phyloP scores from a whole-genome alignment of 2,797 vertebrate species.

The Oryzias dopingdopingensis region DNA sequence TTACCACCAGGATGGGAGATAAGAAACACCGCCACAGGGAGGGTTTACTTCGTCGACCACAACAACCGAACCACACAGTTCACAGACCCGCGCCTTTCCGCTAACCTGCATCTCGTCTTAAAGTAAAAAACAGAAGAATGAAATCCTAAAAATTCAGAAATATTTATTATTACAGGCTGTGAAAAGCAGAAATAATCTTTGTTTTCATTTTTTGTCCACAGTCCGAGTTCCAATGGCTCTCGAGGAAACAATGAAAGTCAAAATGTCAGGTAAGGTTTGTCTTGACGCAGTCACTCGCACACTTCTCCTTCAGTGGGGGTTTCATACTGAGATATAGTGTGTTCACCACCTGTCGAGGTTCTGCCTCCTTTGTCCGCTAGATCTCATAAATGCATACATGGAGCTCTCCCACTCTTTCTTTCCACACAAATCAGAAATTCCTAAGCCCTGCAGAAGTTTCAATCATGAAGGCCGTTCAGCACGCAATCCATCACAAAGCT shows the following conservation, averaged over 20 bases:
- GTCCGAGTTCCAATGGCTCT: constrained; percentile 78
- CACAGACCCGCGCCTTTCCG: constrained; percentile 94
- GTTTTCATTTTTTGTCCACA: constrained; percentile 38
- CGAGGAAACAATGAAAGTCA: constrained; percentile 71
- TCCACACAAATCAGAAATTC: constrained; percentile 48
- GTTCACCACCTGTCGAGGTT: constrained; percentile 61
- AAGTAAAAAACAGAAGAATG: constrained; percentile 81
- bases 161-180: too few relatives aligned
- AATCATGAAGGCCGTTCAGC: constrained; percentile 61
- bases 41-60: constrained; percentile 98
- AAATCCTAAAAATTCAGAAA: too few relatives aligned
- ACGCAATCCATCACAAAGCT: constrained; percentile 64
- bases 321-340: constrained; percentile 47
- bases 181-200: constrained; percentile 22
- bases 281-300: constrained; percentile 31
- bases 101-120: constrained; percentile 95
- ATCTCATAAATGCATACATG: constrained; percentile 25
- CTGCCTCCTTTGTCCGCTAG: constrained; percentile 17
- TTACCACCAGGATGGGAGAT: constrained; percentile 82
- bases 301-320: constrained; percentile 43
- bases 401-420: constrained; percentile 33
- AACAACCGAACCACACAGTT: constrained; percentile 99
- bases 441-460: constrained; percentile 50
- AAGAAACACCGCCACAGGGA: constrained; percentile 91
- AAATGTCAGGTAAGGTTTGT: constrained; percentile 73